Evolutionary conservation across 2,797 vertebrate genomes (phyloP), one percentile per base, ranked within the genome.

Genomic region (Lycodopsis pacificus): DNA sequence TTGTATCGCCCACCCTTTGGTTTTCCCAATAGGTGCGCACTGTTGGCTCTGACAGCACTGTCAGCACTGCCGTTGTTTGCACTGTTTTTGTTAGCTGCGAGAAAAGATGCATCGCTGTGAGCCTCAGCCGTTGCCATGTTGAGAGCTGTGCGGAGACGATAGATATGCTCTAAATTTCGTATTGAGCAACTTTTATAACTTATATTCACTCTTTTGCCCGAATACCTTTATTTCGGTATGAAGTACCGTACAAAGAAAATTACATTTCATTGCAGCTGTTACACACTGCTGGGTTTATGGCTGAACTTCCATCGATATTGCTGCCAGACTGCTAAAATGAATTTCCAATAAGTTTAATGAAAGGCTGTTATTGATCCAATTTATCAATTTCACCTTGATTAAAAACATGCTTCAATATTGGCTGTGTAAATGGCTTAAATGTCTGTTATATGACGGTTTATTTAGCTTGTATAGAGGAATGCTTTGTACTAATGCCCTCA

Each of bases 281-380:
- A 25, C 54, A 22, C 25, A n/a, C 2, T 30, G 17, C 4, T 68
- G 15, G 54, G 3, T 61, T 68, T 48, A 67, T 27, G 25, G 46
- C 57, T 19, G 22, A 54, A 56, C 38, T 30, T 7, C 19, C 54
- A 44, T 65, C 38, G 48, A 30, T 53, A 4, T 8, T 42, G 51
- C 17, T 22, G 20, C 51, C 12, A 40, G 9, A 56, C 38, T 32
- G n/a, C 5, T 59, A 65, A 72, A 77, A 22, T 34, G 4, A 56
- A 57, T 70, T 32, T 75, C 6, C 2, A 44, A 20, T 57, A 61
- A 25, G 27, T 74, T 71, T 32, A 71, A 46, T 74, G 51, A 54
- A 71, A 32, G 7, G 48, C 22, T 10, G 25, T 32, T 64, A 66
- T 62, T 64, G 14, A 27, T 12, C 19, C 34, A n/a, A 17, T 65